Conservation (phyloP, 2,888 invertebrate genomes). For the Lepas anatifera region DNA sequence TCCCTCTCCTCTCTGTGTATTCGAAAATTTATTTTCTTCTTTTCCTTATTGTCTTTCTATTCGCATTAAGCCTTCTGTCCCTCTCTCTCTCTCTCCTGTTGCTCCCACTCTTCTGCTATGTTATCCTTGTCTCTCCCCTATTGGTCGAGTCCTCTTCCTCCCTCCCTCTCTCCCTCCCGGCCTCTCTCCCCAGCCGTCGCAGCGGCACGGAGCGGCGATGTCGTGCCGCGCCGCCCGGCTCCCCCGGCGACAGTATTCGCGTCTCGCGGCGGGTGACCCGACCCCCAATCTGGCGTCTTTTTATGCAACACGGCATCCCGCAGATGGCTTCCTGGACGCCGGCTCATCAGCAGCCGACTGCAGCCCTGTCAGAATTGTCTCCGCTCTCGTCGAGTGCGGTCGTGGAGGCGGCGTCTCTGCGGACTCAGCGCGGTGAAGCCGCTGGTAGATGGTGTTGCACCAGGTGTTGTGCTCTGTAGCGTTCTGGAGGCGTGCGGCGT, state of each 20-base stretch:
- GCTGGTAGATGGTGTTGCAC: too few relatives aligned
- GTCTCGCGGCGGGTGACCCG: constrained; percentile 4
- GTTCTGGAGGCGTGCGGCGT: too few relatives aligned
- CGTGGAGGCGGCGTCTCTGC: not conserved
- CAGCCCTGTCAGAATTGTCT: constrained; percentile 4
- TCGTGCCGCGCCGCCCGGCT: not conserved
- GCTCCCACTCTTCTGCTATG: not conserved
- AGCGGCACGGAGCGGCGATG: not conserved
- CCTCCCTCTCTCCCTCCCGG: not conserved
- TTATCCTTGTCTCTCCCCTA: not conserved
- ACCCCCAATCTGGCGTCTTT: constrained; percentile 5
- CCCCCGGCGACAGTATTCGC: constrained; percentile 10
- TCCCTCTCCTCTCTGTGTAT: constrained; percentile 11
- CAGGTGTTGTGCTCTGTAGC: too few relatives aligned
- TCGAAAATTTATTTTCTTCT: not conserved
- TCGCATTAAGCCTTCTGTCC: not conserved
- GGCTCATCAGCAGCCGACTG: not conserved
- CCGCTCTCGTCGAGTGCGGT: not conserved
- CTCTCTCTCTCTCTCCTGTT: not conserved
- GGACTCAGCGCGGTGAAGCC: too few relatives aligned
- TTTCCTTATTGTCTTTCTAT: not conserved
- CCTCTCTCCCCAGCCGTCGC: not conserved
- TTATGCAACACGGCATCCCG: constrained; percentile 8
- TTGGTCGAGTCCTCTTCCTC: not conserved
- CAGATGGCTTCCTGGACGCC: not conserved